Evolutionary conservation across 2,113 vertebrate species (phyloP).

Genomic region (Pachypanchax playfairii): DNA sequence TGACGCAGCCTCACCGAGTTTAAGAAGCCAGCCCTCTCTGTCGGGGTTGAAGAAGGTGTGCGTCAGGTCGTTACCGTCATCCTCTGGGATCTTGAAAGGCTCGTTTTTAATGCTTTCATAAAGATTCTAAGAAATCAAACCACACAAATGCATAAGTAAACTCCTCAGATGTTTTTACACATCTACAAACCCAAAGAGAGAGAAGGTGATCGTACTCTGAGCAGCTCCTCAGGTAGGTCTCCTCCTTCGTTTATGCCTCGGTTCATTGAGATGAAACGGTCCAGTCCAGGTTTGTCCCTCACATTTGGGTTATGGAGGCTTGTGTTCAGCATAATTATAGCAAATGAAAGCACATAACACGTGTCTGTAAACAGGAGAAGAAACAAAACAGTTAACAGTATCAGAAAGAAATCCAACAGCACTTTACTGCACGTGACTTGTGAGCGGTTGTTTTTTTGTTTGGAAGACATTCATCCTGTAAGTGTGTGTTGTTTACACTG

Average conservation of each 20-base stretch:
- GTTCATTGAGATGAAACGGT: constrained; percentile 92
- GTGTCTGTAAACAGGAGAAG: constrained; percentile 80
- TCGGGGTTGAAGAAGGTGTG: constrained; percentile 95
- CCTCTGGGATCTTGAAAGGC: constrained; percentile 94
- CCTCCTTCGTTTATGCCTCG: constrained; percentile 92
- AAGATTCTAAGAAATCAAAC: constrained; percentile 80
- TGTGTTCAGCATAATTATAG: constrained; percentile 94
- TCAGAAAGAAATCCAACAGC: too few relatives aligned
- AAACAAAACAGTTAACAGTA: background rate
- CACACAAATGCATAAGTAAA: background rate
- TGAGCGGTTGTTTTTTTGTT: too few relatives aligned
- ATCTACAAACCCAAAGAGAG: background rate
- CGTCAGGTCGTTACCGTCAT: constrained; percentile 92
- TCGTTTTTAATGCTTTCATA: constrained; percentile 93
- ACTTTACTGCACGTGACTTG: too few relatives aligned
- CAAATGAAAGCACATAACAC: constrained; percentile 90
- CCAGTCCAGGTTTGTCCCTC: constrained; percentile 87
- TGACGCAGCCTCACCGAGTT: constrained; percentile 82
- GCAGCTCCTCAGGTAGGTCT: constrained; percentile 89
- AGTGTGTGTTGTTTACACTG: too few relatives aligned
- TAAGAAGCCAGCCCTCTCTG: constrained; percentile 92
- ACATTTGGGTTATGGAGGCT: constrained; percentile 93
- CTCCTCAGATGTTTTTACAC: background rate
- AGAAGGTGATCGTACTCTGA: constrained; percentile 76
- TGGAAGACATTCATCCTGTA: too few relatives aligned